phyloP scores from a whole-genome alignment of 1,140 invertebrate genomes.

The Trigoniulus corallinus region DNA sequence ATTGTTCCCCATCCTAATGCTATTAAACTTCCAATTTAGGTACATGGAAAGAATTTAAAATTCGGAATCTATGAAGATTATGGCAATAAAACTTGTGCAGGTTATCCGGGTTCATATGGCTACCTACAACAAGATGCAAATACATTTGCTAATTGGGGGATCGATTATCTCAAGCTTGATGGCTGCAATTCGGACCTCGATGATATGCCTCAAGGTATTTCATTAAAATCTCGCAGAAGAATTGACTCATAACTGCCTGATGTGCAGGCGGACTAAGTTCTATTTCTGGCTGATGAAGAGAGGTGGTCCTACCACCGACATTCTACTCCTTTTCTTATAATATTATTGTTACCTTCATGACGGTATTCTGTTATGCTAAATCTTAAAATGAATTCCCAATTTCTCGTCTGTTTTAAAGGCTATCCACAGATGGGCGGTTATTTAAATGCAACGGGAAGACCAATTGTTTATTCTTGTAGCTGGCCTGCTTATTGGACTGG shows the following conservation, averaged over 20 bases:
- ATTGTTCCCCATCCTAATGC: not conserved
- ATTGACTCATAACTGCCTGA: not conserved
- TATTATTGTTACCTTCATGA: no score
- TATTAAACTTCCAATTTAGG: conserved; percentile 31
- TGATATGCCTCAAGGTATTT: conserved; percentile 59
- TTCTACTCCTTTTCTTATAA: no score
- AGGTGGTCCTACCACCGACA: no score
- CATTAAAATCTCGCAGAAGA: not conserved
- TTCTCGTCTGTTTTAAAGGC: conserved; percentile 15
- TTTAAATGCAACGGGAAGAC: conserved; percentile 50
- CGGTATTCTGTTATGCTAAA: no score
- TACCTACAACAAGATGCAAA: conserved; percentile 60
- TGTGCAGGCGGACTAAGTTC: no score
- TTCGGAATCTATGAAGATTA: conserved; percentile 96
- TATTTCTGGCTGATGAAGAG: no score
- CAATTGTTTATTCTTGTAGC: conserved; percentile 94
- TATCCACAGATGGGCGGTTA: conserved; percentile 29
- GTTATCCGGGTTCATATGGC: conserved; percentile 82
- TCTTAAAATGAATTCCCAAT: not conserved
- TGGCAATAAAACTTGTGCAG: conserved; percentile 85
- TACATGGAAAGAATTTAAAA: conserved; percentile 82
- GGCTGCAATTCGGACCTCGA: conserved; percentile 74
- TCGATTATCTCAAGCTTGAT: conserved; percentile 92
- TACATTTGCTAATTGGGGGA: conserved; percentile 90
- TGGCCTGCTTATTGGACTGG: conserved; percentile 94